Conservation (phyloP, 2,113 vertebrate species). For the Lophotis ruficrista region DNA sequence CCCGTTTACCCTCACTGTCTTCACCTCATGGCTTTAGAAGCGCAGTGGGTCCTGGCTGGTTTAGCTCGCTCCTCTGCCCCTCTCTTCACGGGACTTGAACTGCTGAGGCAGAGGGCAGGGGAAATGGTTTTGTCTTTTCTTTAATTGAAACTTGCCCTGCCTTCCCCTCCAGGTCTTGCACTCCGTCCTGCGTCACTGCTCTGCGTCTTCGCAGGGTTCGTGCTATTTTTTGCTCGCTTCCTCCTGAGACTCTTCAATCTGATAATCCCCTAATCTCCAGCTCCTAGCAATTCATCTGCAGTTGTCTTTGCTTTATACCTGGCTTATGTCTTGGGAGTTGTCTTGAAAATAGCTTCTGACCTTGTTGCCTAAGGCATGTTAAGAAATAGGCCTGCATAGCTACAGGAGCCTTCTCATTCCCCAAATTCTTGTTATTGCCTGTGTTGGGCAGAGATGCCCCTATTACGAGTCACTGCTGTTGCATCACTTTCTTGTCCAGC, state of each 20-base stretch:
- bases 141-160: background rate
- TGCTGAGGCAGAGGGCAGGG: background rate
- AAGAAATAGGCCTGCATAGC: background rate
- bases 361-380: conserved; percentile 27
- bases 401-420: background rate
- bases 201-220: accelerated
- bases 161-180: background rate
- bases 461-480: background rate
- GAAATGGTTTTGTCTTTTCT: background rate
- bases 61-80: background rate
- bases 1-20: accelerated
- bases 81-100: background rate
- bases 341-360: conserved; percentile 45
- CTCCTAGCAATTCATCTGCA: background rate
- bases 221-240: conserved; percentile 16
- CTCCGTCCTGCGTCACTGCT: background rate
- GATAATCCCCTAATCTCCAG: conserved; percentile 61
- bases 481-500: background rate
- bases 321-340: conserved; percentile 10
- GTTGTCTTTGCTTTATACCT: conserved; percentile 45
- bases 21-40: background rate
- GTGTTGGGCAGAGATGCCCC: background rate
- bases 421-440: background rate
- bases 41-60: background rate
- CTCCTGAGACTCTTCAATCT: conserved; percentile 39